Evolutionary conservation across 1,140 invertebrate genomes (phyloP).

Genomic region (Drosophila micromelanica): DNA sequence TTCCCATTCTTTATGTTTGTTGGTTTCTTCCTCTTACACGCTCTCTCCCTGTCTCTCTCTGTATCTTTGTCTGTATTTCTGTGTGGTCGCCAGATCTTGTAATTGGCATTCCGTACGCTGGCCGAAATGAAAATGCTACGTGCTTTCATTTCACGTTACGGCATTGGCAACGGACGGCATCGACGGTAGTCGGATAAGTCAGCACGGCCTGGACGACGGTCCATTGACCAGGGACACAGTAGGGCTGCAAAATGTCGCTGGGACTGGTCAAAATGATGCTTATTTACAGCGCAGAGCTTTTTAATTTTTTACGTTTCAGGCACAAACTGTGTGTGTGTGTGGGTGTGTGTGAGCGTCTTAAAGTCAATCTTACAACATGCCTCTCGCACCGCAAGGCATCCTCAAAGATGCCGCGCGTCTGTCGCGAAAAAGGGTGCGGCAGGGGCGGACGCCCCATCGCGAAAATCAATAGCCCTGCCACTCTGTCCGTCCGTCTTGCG

Average conservation of each 20-base stretch:
- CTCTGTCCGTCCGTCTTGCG: constrained; percentile 27
- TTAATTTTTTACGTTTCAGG: constrained; percentile 74
- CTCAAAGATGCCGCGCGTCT: constrained; percentile 13
- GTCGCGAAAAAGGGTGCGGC: constrained; percentile 42
- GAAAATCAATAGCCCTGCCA: constrained; percentile 54
- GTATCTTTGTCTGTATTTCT: constrained; percentile 6
- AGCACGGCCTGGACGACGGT: constrained; percentile 61
- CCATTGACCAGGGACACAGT: constrained; percentile 62
- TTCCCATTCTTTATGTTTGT: background rate
- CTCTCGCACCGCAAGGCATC: constrained; percentile 9
- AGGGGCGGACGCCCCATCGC: constrained; percentile 10
- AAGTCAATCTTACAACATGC: constrained; percentile 61
- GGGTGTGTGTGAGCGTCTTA: constrained; percentile 32
- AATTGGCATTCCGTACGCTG: constrained; percentile 82
- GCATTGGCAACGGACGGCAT: constrained; percentile 17
- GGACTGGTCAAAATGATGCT: constrained; percentile 41
- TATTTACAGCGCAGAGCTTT: constrained; percentile 65
- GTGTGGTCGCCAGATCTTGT: constrained; percentile 66
- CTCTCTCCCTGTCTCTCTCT: background rate
- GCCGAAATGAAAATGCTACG: constrained; percentile 82
- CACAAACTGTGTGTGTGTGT: constrained; percentile 20
- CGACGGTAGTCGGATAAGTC: constrained; percentile 56
- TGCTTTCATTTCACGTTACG: constrained; percentile 79
- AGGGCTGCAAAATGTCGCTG: constrained; percentile 29
- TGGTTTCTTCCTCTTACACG: background rate